phyloP scores from a whole-genome alignment of 2,797 vertebrate species.

The Spheniscus humboldti region DNA sequence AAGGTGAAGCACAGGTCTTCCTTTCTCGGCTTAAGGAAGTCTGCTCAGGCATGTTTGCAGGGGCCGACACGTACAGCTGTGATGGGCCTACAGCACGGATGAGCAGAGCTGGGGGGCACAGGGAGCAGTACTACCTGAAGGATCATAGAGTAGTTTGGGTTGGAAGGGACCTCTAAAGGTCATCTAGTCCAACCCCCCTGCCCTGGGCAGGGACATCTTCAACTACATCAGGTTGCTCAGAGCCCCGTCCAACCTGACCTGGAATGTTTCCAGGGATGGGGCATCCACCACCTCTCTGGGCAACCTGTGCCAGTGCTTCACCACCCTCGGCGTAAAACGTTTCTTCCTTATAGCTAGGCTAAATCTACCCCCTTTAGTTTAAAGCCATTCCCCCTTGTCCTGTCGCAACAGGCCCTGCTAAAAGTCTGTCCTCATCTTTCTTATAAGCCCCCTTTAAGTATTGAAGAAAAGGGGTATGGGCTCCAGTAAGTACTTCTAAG shows the following conservation, averaged over 20 bases:
- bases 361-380: background rate
- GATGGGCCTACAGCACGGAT: rapidly evolving
- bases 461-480: background rate
- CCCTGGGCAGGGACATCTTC: background rate
- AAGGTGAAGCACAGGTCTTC: background rate
- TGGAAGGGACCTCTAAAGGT: background rate
- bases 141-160: rapidly evolving
- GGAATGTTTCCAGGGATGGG: background rate
- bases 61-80: rapidly evolving
- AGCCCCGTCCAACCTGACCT: background rate
- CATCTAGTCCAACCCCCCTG: background rate
- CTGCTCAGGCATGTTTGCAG: background rate
- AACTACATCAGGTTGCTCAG: background rate
- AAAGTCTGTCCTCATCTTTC: background rate
- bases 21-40: background rate
- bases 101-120: background rate
- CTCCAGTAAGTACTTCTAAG: background rate
- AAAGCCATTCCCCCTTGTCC: background rate
- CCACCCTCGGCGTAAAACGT: background rate
- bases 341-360: background rate
- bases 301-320: background rate
- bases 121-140: background rate
- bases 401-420: background rate
- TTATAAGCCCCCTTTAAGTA: background rate
- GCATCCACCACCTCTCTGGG: background rate